Evolutionary conservation across 2,797 vertebrate genomes (phyloP).

Genomic region (Hippoglossus hippoglossus): DNA sequence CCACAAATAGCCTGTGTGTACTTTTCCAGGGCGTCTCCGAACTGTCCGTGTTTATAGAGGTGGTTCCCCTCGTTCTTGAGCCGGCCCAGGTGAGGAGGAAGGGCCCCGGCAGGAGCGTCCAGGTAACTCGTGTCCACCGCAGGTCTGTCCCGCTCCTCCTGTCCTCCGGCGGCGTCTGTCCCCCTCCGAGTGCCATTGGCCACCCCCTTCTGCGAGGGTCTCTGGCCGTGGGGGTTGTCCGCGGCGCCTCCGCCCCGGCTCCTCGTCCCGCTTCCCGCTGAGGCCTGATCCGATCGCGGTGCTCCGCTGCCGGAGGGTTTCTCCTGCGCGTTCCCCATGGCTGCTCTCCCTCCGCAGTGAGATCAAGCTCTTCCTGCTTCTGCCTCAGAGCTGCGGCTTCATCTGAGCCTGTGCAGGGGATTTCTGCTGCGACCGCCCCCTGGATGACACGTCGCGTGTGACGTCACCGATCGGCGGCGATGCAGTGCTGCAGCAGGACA

Average conservation of each 20-base stretch:
- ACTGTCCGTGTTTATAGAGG: conserved; percentile 93
- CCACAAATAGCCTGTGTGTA: conserved; percentile 91
- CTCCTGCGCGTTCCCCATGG: conserved; percentile 93
- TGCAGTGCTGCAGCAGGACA: conserved; percentile 74
- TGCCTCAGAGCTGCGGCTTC: conserved; percentile 76
- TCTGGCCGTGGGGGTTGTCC: conserved; percentile 52
- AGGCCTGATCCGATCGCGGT: conserved; percentile 55
- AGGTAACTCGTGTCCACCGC: conserved; percentile 79
- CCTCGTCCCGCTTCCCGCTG: conserved; percentile 53
- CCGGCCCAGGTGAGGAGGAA: conserved; percentile 85
- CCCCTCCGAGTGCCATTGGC: conserved; percentile 72
- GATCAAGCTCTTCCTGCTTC: conserved; percentile 44
- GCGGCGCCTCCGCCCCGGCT: conserved; percentile 43
- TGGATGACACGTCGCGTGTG: conserved; percentile 68
- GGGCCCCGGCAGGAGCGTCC: conserved; percentile 81
- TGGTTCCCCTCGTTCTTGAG: conserved; percentile 92
- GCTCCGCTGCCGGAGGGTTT: conserved; percentile 80
- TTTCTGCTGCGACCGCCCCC: conserved; percentile 75
- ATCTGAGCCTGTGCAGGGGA: conserved; percentile 65
- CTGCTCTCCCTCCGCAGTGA: conserved; percentile 70
- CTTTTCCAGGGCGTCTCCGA: conserved; percentile 88
- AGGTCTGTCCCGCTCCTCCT: conserved; percentile 34
- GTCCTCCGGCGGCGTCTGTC: conserved; percentile 42
- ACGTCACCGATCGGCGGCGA: conserved; percentile 73
- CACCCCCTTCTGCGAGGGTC: conserved; percentile 51